Evolutionary conservation across 2,797 vertebrate genomes (phyloP).

Genomic region (Aplochiton taeniatus): DNA sequence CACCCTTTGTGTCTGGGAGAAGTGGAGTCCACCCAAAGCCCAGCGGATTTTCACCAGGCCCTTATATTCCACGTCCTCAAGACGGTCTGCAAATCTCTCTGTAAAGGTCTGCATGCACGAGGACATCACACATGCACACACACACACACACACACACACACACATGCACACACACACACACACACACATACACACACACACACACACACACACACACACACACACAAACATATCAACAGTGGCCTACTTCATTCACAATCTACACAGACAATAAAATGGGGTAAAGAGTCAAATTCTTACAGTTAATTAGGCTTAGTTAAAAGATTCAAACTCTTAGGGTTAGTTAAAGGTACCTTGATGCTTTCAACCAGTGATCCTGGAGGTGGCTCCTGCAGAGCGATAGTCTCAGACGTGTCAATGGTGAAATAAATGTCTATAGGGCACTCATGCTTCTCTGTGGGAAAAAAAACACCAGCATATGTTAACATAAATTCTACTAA

Average conservation of each 20-base stretch:
- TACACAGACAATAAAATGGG: neutral
- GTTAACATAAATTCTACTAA: constrained; percentile 9
- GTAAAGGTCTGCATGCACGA: neutral
- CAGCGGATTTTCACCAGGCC: constrained; percentile 81
- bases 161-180: constrained; percentile 2
- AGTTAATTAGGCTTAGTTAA: too few relatives aligned
- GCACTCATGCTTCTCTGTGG: constrained; percentile 74
- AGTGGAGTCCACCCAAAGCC: constrained; percentile 92
- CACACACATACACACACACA: too few relatives aligned
- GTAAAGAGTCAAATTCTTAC: too few relatives aligned
- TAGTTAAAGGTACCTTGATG: constrained; percentile 72
- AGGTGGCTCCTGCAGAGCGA: constrained; percentile 89
- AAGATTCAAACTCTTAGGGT: too few relatives aligned
- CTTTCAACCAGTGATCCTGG: constrained; percentile 86
- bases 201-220: too few relatives aligned
- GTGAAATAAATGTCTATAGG: constrained; percentile 90
- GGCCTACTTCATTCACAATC: constrained; percentile 14
- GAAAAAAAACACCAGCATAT: neutral
- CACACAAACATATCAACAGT: neutral
- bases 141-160: constrained; percentile 7
- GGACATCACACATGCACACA: too few relatives aligned
- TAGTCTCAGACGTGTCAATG: constrained; percentile 96
- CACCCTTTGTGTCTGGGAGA: constrained; percentile 81
- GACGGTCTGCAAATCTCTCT: constrained; percentile 37
- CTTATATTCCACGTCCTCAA: constrained; percentile 75